These are phyloP conservation scores for Bathynomus jamesi DNA, from an alignment of 1,140 invertebrate genomes.

Conservation along the genomic window DNA sequence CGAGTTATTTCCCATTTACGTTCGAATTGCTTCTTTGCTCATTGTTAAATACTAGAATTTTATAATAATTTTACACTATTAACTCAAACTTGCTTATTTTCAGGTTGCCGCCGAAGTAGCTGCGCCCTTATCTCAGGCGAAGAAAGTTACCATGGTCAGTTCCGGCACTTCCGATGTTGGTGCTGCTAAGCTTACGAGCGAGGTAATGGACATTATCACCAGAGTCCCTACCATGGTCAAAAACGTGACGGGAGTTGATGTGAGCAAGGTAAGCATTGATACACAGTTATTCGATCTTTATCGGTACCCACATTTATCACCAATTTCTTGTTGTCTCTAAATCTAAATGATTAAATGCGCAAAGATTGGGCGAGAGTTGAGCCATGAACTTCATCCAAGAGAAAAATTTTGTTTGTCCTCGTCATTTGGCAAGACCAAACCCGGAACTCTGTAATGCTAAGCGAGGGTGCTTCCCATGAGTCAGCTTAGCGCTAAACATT, in stretches of 20 bases:
- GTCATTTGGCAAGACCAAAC: too few species aligned
- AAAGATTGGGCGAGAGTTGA: too few species aligned
- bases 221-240: conserved; percentile 84
- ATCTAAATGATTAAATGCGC: not conserved
- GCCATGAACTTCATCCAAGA: too few species aligned
- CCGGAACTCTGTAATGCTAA: too few species aligned
- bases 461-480: too few species aligned
- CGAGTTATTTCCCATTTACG: too few species aligned
- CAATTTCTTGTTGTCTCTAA: not conserved
- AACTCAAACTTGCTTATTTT: conserved; percentile 20
- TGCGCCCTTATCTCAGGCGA: conserved; percentile 82
- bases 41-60: too few species aligned
- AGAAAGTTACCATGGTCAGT: conserved; percentile 91
- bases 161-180: conserved; percentile 85
- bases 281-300: not conserved
- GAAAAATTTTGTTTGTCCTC: too few species aligned
- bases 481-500: too few species aligned
- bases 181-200: conserved; percentile 83
- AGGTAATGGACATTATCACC: conserved; percentile 84
- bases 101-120: conserved; percentile 92
- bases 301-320: not conserved
- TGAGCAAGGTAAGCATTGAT: conserved; percentile 56
- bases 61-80: too few species aligned
- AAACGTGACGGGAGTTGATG: conserved; percentile 83
- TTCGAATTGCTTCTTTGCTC: too few species aligned